Evolutionary conservation across 2,797 vertebrate genomes (phyloP).

Genomic region (Sebastes aleutianus): DNA sequence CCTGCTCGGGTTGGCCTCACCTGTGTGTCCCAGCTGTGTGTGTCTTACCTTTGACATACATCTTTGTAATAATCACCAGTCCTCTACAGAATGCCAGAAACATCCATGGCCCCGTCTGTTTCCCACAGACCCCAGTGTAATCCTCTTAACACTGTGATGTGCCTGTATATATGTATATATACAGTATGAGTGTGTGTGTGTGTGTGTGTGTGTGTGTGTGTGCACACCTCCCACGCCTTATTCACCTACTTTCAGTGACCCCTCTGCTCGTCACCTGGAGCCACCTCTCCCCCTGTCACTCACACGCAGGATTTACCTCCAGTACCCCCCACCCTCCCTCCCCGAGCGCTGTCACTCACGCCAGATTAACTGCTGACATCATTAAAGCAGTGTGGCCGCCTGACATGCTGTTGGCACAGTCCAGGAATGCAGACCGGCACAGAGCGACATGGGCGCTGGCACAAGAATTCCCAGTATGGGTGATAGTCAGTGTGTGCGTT

Average conservation of each 20-base stretch:
- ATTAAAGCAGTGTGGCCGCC: conserved; percentile 77
- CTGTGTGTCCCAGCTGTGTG: conserved; percentile 59
- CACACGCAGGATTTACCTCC: conserved; percentile 66
- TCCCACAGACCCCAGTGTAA: conserved; percentile 23
- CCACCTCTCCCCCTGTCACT: conserved; percentile 71
- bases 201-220: not conserved
- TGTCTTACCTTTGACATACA: conserved; percentile 60
- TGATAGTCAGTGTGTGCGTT: conserved; percentile 29
- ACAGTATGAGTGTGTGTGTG: not conserved
- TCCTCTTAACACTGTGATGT: conserved; percentile 19
- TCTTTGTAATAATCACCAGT: conserved; percentile 61
- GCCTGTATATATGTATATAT: not conserved
- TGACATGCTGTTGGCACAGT: conserved; percentile 78
- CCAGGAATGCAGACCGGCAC: conserved; percentile 75
- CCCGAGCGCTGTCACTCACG: conserved; percentile 75
- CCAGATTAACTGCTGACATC: conserved; percentile 83
- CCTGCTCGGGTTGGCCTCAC: conserved; percentile 50
- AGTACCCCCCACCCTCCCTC: conserved; percentile 53
- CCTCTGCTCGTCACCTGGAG: conserved; percentile 76
- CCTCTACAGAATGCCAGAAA: conserved; percentile 52
- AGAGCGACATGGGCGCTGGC: conserved; percentile 72
- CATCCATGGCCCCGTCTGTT: conserved; percentile 45
- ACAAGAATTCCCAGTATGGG: conserved; percentile 69
- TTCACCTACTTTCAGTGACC: conserved; percentile 67
- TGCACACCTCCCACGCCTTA: not conserved